Percentiles rank a stretch among this genome's conserved stretches.
Conservation (phyloP, 2,113 vertebrate species). For the Atlantisia rogersi region DNA sequence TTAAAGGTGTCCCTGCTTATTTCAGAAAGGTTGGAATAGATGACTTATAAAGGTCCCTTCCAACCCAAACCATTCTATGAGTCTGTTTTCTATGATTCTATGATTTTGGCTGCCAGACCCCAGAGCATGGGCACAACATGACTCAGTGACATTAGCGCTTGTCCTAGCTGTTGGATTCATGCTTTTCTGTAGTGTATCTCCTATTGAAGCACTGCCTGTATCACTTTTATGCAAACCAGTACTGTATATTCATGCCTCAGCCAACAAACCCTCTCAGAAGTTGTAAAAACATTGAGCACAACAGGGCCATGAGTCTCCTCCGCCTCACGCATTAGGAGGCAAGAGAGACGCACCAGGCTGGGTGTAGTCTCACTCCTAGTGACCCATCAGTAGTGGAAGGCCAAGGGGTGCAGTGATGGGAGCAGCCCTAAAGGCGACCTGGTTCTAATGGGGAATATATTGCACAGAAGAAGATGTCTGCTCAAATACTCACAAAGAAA, state of each 20-base stretch:
- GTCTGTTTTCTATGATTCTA: too few relatives aligned
- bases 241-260: background rate
- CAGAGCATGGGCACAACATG: fast-evolving
- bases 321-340: background rate
- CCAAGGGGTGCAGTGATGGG: background rate
- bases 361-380: background rate
- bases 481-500: background rate
- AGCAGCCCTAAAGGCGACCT: background rate
- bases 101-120: background rate
- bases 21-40: too few relatives aligned
- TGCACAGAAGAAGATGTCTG: background rate
- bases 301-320: background rate
- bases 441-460: background rate
- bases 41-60: too few relatives aligned
- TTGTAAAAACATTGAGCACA: background rate
- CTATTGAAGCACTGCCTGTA: background rate
- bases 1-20: too few relatives aligned
- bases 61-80: too few relatives aligned
- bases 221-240: background rate
- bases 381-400: background rate
- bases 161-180: background rate
- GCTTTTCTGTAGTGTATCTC: background rate
- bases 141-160: background rate
- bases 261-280: background rate
- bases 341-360: background rate